Percentiles rank a stretch among this genome's conserved stretches.
These are phyloP conservation scores for Cecropterus lyciades DNA, from an alignment of 1,140 invertebrate genomes.

Conservation along the genomic window DNA sequence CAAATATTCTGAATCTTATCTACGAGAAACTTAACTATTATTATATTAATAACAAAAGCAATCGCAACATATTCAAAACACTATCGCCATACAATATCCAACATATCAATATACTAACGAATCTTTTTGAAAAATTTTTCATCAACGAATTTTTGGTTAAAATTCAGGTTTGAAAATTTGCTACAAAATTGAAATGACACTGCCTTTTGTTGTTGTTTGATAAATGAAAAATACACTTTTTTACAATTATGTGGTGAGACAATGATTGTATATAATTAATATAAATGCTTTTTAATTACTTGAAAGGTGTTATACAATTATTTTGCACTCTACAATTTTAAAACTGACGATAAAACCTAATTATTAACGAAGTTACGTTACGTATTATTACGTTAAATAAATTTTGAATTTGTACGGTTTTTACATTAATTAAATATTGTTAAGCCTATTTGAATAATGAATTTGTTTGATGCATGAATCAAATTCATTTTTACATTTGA, in stretches of 20 bases:
- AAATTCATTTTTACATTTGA: no score
- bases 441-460: no score
- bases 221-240: background rate
- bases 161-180: background rate
- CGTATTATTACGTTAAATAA: background rate
- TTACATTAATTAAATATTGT: background rate
- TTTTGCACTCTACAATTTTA: constrained; percentile 5
- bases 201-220: constrained; percentile 14
- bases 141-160: constrained; percentile 8
- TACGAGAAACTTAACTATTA: constrained; percentile 21
- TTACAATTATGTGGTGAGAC: background rate
- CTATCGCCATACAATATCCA: constrained; percentile 47
- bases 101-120: constrained; percentile 59
- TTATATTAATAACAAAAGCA: constrained; percentile 51
- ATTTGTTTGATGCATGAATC: no score
- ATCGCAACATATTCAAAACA: constrained; percentile 55
- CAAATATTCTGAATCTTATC: background rate
- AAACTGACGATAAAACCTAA: background rate
- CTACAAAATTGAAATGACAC: background rate
- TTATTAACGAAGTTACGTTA: no score
- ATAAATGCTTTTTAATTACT: no score
- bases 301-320: background rate
- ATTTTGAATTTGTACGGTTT: constrained; percentile 8
- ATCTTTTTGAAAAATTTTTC: constrained; percentile 37
- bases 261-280: no score